phyloP scores from a whole-genome alignment of 1,140 invertebrate genomes.

The Telenomus remus region DNA sequence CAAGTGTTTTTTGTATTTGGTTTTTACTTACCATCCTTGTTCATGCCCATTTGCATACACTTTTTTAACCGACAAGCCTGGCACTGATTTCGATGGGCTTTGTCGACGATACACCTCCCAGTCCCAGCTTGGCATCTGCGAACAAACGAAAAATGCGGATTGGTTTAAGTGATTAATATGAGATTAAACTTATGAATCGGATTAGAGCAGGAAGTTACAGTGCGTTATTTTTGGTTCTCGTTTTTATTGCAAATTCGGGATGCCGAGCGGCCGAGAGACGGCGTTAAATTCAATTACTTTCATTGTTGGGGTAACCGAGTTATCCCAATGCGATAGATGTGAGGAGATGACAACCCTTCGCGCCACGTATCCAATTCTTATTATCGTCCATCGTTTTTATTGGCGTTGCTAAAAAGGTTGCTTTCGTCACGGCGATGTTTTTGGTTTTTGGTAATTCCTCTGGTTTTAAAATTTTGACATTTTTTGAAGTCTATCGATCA shows the following conservation, averaged over 20 bases:
- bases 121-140: slow-evolving; percentile 96
- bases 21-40: slow-evolving; percentile 90
- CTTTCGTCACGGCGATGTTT: too few relatives aligned
- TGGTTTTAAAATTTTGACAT: background rate
- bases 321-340: slow-evolving; percentile 67
- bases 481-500: background rate
- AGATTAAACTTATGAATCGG: too few relatives aligned
- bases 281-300: slow-evolving; percentile 74
- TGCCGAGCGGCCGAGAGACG: slow-evolving; percentile 55
- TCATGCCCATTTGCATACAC: slow-evolving; percentile 97
- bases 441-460: background rate
- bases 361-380: slow-evolving; percentile 70
- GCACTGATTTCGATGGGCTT: slow-evolving; percentile 98
- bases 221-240: slow-evolving; percentile 50
- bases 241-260: background rate
- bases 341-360: slow-evolving; percentile 65
- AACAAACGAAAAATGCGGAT: background rate
- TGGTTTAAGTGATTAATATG: too few relatives aligned
- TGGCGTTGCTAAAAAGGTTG: too few relatives aligned
- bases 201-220: too few relatives aligned
- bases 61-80: slow-evolving; percentile 94
- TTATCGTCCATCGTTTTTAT: slow-evolving; percentile 5
- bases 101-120: slow-evolving; percentile 95
- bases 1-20: too few relatives aligned
- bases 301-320: slow-evolving; percentile 71